Evolutionary conservation across 2,888 invertebrate genomes (phyloP), one percentile per base, ranked within the genome.

Genomic region (Caenorhabditis drosophilae): DNA sequence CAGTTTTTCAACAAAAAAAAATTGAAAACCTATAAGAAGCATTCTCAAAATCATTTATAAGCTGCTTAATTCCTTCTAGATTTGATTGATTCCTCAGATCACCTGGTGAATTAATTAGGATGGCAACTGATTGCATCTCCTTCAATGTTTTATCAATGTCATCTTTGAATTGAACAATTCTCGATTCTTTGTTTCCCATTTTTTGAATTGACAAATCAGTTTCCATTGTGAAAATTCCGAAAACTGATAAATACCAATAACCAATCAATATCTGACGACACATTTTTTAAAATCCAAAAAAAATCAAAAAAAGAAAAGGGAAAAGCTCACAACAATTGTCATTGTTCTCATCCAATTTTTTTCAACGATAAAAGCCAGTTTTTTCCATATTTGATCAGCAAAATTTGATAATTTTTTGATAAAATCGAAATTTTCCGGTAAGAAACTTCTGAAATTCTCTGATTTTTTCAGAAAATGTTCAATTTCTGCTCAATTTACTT

Each of bases 151-250:
- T 22, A 34, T 77, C 77, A 20, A 64, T 57, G 7, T 52, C 67
- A 3, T 62, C 61, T 51, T 72, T 73, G 69, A 75, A 77, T 23
- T 60, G 50, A 12, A 70, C 73, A 27, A 75, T 70, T 47, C 60
- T 27, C 3, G 72, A 56, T 7, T 67, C 50, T 20, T 57, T 55
- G 15, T 70, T 61, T 4, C 70, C 75, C 46, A 77, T 48, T 50
- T 75, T 73, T 50, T 77, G 77, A 26, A 77, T 67, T 4, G 73
- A 60, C 15, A 77, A 54, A 36, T 77, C 77, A 16, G 72, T 73
- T 53, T 73, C 47, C 50, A 76, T 62, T 15, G 63, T 61, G 16
- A 41, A 20, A 9, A 75, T 60, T 27, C 77, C 77, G 36, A 67
- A 59, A n/a, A 61, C 63, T 0, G 75, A 57, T 1, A 70, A 31